Base-by-base conservation (phyloP, 2,113 vertebrate species). In the Scophthalmus maximus region DNA sequence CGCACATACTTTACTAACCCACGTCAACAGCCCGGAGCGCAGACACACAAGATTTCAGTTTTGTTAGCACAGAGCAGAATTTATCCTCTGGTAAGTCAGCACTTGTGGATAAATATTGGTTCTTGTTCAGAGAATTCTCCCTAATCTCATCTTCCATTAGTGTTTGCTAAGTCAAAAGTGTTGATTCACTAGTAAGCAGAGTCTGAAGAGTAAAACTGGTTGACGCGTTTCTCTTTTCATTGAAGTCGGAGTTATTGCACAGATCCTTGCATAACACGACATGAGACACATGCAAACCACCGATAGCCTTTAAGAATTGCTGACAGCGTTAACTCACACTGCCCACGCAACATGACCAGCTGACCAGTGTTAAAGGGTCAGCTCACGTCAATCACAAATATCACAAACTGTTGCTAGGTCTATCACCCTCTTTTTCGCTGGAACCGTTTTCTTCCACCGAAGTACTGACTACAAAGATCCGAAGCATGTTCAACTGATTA, bases 261-360 rank as follows among this genome's bases (percentile, higher is more conserved):
- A 36, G 42, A 51, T 36, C 8, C n/a, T 23, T 17, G 29, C 30
- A 40, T 34, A 30, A 56, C 50, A 32, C 23, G 51, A 25, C 53
- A 40, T 27, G 5, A 59, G 17, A 25, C 27, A 40, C 26, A 44
- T 69, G 76, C 50, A 73, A 38, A 53, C 59, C 32, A 47, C n/a
- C 4, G 20, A 22, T 49, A n/a, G 46, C 8, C 9, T 6, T 7
- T 8, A 3, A 46, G 52, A 58, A 46, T 14, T 8, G 7, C 12
- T 29, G 12, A 77, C 51, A 52, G 38, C 23, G 53, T 42, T 58
- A 84, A 86, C 76, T 46, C 73, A 63, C 15, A 57, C 32, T 40
- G 17, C 64, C 77, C 53, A 60, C 63, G 61, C 26, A 87, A 65
- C 38, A 75, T 75, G 49, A 26, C 59, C 68, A 56, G 26, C 29